Evolutionary conservation across 2,113 vertebrate genomes (phyloP).

Genomic region (Cyprinodon brontotheroides): DNA sequence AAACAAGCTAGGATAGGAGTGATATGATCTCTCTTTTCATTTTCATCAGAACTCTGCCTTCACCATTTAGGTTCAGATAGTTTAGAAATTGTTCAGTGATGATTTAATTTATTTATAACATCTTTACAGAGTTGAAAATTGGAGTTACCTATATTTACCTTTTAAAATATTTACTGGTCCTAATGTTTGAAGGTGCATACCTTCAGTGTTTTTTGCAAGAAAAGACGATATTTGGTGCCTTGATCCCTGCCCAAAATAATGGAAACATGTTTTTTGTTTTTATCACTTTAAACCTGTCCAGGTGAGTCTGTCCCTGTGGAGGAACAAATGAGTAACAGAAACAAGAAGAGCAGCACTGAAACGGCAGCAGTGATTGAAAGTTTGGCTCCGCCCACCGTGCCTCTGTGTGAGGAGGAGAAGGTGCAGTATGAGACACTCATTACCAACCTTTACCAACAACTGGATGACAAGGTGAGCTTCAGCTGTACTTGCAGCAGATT

Average conservation of each 20-base stretch:
- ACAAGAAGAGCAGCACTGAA: slow-evolving; percentile 84
- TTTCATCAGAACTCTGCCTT: too few species aligned
- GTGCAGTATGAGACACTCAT: slow-evolving; percentile 91
- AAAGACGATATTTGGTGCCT: too few species aligned
- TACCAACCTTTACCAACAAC: slow-evolving; percentile 89
- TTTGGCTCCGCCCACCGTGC: slow-evolving; percentile 72
- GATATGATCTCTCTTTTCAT: too few species aligned
- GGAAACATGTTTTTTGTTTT: accelerated
- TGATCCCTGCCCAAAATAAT: neutral
- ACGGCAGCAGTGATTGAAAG: slow-evolving; percentile 84
- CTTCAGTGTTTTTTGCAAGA: neutral
- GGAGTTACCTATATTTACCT: neutral
- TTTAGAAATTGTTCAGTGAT: neutral
- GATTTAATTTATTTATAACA: neutral
- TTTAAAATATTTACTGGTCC: neutral
- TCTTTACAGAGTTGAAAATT: neutral
- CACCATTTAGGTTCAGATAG: too few species aligned
- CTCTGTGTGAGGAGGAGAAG: slow-evolving; percentile 85
- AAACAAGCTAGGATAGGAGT: too few species aligned
- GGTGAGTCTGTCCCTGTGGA: slow-evolving; percentile 93
- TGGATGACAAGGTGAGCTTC: slow-evolving; percentile 90
- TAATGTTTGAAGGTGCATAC: neutral
- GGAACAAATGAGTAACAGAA: slow-evolving; percentile 89
- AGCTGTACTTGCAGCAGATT: slow-evolving; percentile 77
- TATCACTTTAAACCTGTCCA: slow-evolving; percentile 44